Percentiles rank a stretch among this genome's conserved stretches.
These are phyloP conservation scores for Chaetophractus vellerosus DNA, from an alignment of 2,797 vertebrate species.

Conservation along the genomic window DNA sequence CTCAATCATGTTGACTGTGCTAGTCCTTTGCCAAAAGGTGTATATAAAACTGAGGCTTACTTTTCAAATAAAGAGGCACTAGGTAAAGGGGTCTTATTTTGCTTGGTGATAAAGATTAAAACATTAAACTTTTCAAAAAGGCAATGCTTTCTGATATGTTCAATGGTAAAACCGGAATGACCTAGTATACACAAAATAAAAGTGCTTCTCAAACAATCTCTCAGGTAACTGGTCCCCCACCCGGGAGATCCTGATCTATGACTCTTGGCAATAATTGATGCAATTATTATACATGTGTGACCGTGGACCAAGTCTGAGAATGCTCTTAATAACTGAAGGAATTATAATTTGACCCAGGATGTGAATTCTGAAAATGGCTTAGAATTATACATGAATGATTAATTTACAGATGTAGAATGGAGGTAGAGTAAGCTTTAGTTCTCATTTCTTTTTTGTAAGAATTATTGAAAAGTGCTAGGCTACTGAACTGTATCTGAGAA, in stretches of 20 bases:
- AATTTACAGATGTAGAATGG: no score
- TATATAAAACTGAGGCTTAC: background rate
- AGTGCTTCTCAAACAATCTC: no score
- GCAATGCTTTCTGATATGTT: background rate
- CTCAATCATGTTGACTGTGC: no score
- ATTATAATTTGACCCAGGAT: background rate
- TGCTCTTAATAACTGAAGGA: background rate
- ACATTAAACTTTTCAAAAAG: background rate
- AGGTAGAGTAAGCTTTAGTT: background rate
- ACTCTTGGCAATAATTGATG: background rate
- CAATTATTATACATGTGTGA: background rate
- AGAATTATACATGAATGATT: background rate
- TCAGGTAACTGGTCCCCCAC: no score
- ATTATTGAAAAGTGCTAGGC: background rate
- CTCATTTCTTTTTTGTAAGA: background rate
- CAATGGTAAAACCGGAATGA: background rate
- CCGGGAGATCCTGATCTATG: background rate
- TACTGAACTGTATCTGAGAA: no score
- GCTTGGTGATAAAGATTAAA: background rate
- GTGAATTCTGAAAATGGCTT: background rate
- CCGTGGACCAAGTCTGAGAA: background rate
- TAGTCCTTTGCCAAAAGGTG: no score
- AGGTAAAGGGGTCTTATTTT: background rate
- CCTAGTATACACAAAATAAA: no score
- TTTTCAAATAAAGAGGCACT: background rate